phyloP scores from a whole-genome alignment of 2,797 vertebrate genomes.

The Orestias chungarensis region DNA sequence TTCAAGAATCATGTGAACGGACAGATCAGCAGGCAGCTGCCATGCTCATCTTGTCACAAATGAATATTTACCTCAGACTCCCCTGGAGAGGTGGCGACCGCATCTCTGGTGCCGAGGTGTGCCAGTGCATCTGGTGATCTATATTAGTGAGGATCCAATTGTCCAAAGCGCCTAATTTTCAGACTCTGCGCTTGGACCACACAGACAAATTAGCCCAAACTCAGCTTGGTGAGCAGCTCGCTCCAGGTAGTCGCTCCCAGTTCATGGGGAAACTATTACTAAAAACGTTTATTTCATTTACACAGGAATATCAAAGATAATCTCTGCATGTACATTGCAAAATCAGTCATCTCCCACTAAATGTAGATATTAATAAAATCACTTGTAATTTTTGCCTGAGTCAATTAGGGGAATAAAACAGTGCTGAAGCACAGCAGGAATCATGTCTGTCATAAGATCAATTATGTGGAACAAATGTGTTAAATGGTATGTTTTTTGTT shows the following conservation, averaged over 20 bases:
- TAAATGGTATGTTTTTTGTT: too few species aligned
- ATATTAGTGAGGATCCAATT: conserved; percentile 64
- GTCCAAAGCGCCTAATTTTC: conserved; percentile 66
- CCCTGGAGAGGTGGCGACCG: conserved; percentile 33
- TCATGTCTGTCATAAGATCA: conserved; percentile 27
- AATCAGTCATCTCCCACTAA: conserved; percentile 23
- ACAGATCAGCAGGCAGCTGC: conserved; percentile 42
- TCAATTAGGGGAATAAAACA: conserved; percentile 52
- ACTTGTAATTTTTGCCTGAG: conserved; percentile 46
- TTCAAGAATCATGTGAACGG: conserved; percentile 19
- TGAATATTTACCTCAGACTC: conserved; percentile 38
- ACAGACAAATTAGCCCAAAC: conserved; percentile 48
- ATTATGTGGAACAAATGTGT: conserved; percentile 7
- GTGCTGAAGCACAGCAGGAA: conserved; percentile 30
- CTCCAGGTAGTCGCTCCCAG: conserved; percentile 20
- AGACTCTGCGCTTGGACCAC: conserved; percentile 55
- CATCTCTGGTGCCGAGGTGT: conserved; percentile 44
- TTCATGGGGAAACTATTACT: conserved; percentile 5
- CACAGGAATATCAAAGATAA: conserved; percentile 28
- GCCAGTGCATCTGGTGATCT: conserved; percentile 67
- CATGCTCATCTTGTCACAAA: conserved; percentile 50
- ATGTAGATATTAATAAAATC: conserved; percentile 39
- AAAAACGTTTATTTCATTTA: conserved; percentile 40
- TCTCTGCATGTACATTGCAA: conserved; percentile 35
- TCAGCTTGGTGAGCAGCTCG: conserved; percentile 13